Percentiles rank a stretch among this genome's conserved stretches.
These are phyloP conservation scores for Thripadectes ignobilis DNA, from an alignment of 2,797 vertebrate genomes.

Conservation along the genomic window DNA sequence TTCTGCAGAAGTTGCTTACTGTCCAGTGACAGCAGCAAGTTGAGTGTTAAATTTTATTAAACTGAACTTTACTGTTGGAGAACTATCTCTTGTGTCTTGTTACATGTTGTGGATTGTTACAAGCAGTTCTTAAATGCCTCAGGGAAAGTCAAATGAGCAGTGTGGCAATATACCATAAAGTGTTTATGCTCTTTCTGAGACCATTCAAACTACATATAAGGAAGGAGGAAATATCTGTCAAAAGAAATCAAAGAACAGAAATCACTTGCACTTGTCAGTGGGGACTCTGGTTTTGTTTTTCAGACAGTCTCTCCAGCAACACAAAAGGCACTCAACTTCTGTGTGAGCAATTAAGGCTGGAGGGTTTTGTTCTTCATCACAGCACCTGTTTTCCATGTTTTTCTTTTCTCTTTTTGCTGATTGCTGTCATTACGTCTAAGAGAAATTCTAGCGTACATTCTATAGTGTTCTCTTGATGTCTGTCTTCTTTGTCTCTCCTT, in stretches of 20 bases:
- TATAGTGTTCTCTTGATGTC: background rate
- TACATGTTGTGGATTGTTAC: rapidly evolving
- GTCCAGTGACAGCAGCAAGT: background rate
- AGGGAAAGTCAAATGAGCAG: background rate
- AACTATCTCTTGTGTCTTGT: background rate
- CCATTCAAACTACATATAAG: background rate
- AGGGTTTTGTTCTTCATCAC: background rate
- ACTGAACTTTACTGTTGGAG: background rate
- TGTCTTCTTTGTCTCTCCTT: background rate
- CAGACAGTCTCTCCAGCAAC: background rate
- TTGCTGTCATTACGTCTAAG: background rate
- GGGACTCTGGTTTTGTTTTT: background rate
- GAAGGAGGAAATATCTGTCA: background rate
- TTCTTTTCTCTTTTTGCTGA: background rate
- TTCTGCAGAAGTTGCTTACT: background rate
- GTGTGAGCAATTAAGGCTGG: background rate
- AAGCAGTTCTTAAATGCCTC: background rate
- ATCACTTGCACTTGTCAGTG: background rate
- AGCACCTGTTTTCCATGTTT: background rate
- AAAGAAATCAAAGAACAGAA: background rate
- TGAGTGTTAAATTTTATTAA: background rate
- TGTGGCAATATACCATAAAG: background rate
- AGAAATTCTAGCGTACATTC: background rate
- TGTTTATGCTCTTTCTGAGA: background rate
- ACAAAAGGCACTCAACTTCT: background rate